Conservation (phyloP, 2,888 invertebrate species). For the Drosophila robusta region DNA sequence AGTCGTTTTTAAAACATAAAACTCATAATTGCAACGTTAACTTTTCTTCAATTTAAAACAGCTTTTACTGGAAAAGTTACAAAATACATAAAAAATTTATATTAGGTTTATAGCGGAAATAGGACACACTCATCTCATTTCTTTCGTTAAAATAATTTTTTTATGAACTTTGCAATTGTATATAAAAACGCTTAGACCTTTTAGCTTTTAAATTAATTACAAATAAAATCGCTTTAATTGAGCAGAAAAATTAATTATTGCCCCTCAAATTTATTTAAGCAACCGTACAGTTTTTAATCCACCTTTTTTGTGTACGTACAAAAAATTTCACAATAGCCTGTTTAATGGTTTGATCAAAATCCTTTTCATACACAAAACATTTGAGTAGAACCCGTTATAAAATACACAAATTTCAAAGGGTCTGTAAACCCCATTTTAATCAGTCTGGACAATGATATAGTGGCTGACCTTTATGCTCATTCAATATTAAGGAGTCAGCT, state of each 20-base stretch:
- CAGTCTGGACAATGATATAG: conserved; percentile 54
- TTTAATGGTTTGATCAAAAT: conserved; percentile 2
- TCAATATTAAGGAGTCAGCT: conserved; percentile 42
- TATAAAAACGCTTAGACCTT: too few relatives aligned
- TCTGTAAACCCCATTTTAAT: conserved; percentile 14
- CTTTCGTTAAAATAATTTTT: too few relatives aligned
- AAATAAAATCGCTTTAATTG: neutral
- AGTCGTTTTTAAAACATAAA: too few relatives aligned
- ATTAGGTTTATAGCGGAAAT: too few relatives aligned
- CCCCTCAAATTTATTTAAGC: neutral
- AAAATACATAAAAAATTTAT: too few relatives aligned
- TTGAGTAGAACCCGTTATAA: neutral
- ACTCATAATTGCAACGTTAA: too few relatives aligned
- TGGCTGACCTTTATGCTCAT: conserved; percentile 50
- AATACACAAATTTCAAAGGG: neutral
- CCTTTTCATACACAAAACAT: neutral
- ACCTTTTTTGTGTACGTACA: too few relatives aligned
- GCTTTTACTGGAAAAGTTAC: too few relatives aligned
- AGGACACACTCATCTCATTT: too few relatives aligned
- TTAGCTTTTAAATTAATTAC: neutral
- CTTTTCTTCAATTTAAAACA: too few relatives aligned
- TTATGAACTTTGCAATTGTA: too few relatives aligned
- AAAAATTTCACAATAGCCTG: neutral
- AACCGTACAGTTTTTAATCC: too few relatives aligned
- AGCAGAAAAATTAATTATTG: neutral